Percentiles rank a stretch among this genome's conserved stretches.
phyloP scores from a whole-genome alignment of 2,113 vertebrate species.

The Oxyura jamaicensis region DNA sequence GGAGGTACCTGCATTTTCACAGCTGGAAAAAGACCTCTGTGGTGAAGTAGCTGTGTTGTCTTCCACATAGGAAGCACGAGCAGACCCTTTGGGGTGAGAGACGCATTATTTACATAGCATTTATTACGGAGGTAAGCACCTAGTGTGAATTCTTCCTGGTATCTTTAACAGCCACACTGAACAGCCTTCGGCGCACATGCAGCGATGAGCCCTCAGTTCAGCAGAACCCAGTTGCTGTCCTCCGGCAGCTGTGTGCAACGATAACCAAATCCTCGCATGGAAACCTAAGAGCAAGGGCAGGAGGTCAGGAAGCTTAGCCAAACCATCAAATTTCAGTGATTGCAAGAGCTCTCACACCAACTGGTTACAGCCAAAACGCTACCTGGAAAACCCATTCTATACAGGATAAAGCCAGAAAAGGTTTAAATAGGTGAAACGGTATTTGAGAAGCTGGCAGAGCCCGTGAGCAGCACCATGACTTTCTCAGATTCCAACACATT shows the following conservation, averaged over 20 bases:
- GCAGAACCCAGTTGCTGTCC: slow-evolving; percentile 26
- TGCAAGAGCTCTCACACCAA: neutral
- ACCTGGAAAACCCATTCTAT: slow-evolving; percentile 32
- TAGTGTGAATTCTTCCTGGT: neutral
- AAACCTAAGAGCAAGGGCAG: neutral
- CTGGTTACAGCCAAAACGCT: neutral
- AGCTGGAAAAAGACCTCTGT: neutral
- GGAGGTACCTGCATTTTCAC: neutral
- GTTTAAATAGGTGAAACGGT: slow-evolving; percentile 14
- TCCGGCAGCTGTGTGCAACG: neutral
- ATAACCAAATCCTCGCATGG: neutral
- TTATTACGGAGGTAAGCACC: slow-evolving; percentile 40
- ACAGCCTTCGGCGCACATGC: neutral
- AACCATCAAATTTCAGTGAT: neutral
- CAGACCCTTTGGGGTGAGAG: slow-evolving; percentile 11
- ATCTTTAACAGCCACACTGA: slow-evolving; percentile 3
- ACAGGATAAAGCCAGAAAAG: slow-evolving; percentile 13
- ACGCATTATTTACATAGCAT: neutral
- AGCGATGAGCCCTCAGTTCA: neutral
- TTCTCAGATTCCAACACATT: neutral
- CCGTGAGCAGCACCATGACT: neutral
- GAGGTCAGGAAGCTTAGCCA: neutral
- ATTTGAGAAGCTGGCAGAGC: slow-evolving; percentile 24
- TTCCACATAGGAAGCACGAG: neutral
- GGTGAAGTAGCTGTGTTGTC: neutral